A percentile compares a stretch with the other conserved stretches of the same genome.
Evolutionary conservation across 1,140 invertebrate genomes (phyloP).

Genomic region (Pararge aegeria): DNA sequence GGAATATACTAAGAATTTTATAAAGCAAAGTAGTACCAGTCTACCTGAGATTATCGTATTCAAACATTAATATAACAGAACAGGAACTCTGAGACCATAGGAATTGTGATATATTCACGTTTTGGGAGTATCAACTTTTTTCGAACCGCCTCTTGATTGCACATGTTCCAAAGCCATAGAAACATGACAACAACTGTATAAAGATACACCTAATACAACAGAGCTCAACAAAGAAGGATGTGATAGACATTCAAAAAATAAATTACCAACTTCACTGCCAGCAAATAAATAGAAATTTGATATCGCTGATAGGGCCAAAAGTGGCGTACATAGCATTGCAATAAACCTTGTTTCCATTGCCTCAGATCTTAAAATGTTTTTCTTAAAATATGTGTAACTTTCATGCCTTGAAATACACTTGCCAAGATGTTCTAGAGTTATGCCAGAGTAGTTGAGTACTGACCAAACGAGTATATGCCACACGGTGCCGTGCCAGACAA

Average conservation of each 20-base stretch:
- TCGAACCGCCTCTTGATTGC: conserved; percentile 45
- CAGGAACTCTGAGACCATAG: too few relatives aligned
- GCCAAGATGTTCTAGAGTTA: conserved; percentile 85
- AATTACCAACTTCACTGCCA: conserved; percentile 85
- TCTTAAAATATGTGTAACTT: conserved; percentile 66
- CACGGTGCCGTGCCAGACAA: conserved; percentile 93
- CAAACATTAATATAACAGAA: too few relatives aligned
- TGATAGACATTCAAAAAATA: conserved; percentile 64
- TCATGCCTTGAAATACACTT: conserved; percentile 69
- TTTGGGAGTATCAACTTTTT: conserved; percentile 5
- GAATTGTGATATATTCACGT: too few relatives aligned
- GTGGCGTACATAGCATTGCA: conserved; percentile 84
- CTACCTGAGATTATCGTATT: too few relatives aligned
- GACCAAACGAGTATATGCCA: conserved; percentile 92
- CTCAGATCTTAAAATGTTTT: conserved; percentile 54
- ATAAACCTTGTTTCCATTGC: conserved; percentile 80
- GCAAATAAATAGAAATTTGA: conserved; percentile 94
- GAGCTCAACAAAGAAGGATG: conserved; percentile 52
- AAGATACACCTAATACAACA: conserved; percentile 45
- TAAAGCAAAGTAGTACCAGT: too few relatives aligned
- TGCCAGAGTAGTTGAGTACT: conserved; percentile 88
- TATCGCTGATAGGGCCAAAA: conserved; percentile 88
- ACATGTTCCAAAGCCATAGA: conserved; percentile 64
- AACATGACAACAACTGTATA: conserved; percentile 69
- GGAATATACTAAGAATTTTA: too few relatives aligned